Base-by-base conservation (phyloP, 2,797 vertebrate genomes). In the Cryptoprocta ferox region DNA sequence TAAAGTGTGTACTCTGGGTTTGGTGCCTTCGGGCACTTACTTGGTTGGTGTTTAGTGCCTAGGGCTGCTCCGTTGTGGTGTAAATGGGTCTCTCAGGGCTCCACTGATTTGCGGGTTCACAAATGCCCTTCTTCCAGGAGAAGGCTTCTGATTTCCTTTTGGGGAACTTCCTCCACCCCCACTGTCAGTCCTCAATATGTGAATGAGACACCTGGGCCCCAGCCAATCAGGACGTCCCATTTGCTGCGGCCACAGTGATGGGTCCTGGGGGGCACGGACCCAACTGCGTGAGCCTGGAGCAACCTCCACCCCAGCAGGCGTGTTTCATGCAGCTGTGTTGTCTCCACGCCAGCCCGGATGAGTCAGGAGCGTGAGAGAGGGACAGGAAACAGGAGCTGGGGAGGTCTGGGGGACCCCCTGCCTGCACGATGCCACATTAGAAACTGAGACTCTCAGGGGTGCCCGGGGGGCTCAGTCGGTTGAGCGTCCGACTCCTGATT, bases 341-440 rank as follows among this genome's bases (percentile, higher is more conserved):
- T 42, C 35, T 42, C 45, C 21, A 3, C 28, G 59, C 19, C 61
- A 28, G 28, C 30, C 48, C 10, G 3, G n/a, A 24, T 3, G 19
- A 63, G 35, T 28, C 32, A 32, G 42, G 53, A 28, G 66, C 11
- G 4, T 48, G 73, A 37, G 48, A 7, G 56, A 70, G 35, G 21
- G 14, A 50, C 16, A 5, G 50, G 42, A 80, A 26, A 16, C 59
- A 76, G 59, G 59, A 2, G 59, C 15, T 1, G 3, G 4, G 56
- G 32, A 48, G 37, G 6, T 6, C 6, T 4, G 0, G 13, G 30
- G 24, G 28, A 42, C 19, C 5, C 39, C 24, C 30, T 6, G n/a
- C 28, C 1, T 45, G 42, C 42, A 7, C 21, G 28, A 63, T 61
- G 30, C 6, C n/a, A 32, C 16, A 11, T 45, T n/a, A 4, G 42